A percentile compares a stretch with the other conserved stretches of the same genome.
These are phyloP conservation scores for Enteromius trimaculatus DNA, from an alignment of 2,797 vertebrate genomes.

Conservation along the genomic window DNA sequence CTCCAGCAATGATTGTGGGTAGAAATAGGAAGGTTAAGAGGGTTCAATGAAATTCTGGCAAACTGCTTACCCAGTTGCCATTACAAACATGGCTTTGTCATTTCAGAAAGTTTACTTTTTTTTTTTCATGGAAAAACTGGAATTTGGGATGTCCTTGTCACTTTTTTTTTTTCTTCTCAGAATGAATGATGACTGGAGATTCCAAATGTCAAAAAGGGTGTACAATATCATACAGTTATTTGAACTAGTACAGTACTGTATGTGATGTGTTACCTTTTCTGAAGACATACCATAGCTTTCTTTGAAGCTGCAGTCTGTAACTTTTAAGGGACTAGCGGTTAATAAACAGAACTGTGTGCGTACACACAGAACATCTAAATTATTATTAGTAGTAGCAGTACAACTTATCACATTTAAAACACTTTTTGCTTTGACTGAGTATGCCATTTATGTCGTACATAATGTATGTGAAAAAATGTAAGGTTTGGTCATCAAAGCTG, in stretches of 20 bases:
- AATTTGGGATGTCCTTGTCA: not conserved
- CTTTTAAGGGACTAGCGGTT: no score
- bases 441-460: not conserved
- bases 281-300: not conserved
- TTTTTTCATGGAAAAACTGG: not conserved
- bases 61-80: not conserved
- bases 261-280: not conserved
- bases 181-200: not conserved
- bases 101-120: not conserved
- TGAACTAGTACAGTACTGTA: not conserved
- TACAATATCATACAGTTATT: not conserved
- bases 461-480: not conserved
- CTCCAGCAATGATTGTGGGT: not conserved
- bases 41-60: not conserved
- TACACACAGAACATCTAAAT: no score
- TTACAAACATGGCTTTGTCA: not conserved
- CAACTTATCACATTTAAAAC: not conserved
- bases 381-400: not conserved
- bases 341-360: no score
- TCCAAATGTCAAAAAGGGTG: not conserved
- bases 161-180: not conserved
- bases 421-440: not conserved
- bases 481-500: constrained; percentile 7
- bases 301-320: no score
- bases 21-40: not conserved